Evolutionary conservation across 1,140 invertebrate genomes (phyloP), one percentile per base, ranked within the genome.

Genomic region (Acyrthosiphon pisum): DNA sequence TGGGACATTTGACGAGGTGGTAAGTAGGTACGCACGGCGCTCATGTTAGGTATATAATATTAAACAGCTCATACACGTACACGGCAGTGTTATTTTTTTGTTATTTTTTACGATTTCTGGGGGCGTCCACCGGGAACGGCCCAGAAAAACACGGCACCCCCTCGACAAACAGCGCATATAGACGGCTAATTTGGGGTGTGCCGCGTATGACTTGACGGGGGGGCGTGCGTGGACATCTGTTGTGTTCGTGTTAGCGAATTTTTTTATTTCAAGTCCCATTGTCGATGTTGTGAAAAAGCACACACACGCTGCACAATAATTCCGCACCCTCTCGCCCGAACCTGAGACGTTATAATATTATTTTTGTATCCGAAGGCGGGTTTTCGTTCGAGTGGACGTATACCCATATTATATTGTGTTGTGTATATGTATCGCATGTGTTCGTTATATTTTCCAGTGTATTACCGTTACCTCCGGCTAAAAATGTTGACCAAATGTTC

Each of bases 91-190:
- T 68, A n/a, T 50, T 22, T 88, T 26, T 46, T 46, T 48, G 9
- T n/a, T 53, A 11, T 44, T 87, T 68, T 68, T 91, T 84, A 44
- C 20, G 68, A 26, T 88, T 88, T 88, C n/a, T 23, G 44, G 48
- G 76, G 91, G 76, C 90, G 90, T 91, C 22, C 23, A 37, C 35
- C 81, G 81, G 81, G 91, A 84, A 93, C 91, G 35, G 76, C 91
- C 91, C 91, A 93, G 91, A 93, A 93, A 93, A 93, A 93, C 91
- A 93, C n/a, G 7, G 48, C 48, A 86, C 81, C 90, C 90, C 90
- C n/a, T 48, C 68, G 41, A 18, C 18, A 4, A 8, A 41, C 26
- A 2, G 6, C 11, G 35, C n/a, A 11, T 53, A 26, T 56, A 81
- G 20, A 93, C 81, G 81, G 91, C 91, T 93, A 93, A 93, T 93